Evolutionary conservation across 2,888 invertebrate species (phyloP).

Genomic region (Latrodectus hesperus): DNA sequence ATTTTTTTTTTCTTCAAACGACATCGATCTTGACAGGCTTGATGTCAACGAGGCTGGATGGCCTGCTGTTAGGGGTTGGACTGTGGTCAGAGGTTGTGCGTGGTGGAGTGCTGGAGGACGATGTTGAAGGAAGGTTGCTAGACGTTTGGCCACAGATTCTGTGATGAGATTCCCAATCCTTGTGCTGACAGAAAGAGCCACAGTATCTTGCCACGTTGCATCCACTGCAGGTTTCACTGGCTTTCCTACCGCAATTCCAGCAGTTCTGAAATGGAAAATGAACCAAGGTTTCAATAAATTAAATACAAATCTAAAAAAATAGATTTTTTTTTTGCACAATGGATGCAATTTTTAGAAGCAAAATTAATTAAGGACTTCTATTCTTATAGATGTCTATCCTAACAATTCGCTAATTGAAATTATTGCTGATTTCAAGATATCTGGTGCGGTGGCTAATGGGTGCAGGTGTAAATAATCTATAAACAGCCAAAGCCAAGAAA

Average conservation of each 20-base stretch:
- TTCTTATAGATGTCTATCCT: too few species aligned
- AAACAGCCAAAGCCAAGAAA: too few species aligned
- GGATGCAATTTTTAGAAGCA: too few species aligned
- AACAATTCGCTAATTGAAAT: too few species aligned
- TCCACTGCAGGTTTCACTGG: slow-evolving; percentile 96
- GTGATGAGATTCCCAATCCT: slow-evolving; percentile 96
- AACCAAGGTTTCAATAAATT: not conserved
- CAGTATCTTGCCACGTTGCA: slow-evolving; percentile 96
- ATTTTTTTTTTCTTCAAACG: slow-evolving; percentile 15
- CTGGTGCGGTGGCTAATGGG: too few species aligned
- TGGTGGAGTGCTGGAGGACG: slow-evolving; percentile 43
- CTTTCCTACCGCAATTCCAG: slow-evolving; percentile 97
- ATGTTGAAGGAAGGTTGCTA: slow-evolving; percentile 1
- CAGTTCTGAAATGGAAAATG: slow-evolving; percentile 82
- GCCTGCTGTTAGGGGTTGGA: slow-evolving; percentile 42
- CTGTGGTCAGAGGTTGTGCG: slow-evolving; percentile 51
- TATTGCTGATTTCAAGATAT: too few species aligned
- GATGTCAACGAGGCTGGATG: slow-evolving; percentile 33
- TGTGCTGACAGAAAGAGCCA: slow-evolving; percentile 96
- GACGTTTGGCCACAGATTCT: slow-evolving; percentile 77
- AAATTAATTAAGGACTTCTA: too few species aligned
- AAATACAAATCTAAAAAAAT: too few species aligned
- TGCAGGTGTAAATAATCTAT: too few species aligned
- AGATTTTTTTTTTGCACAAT: too few species aligned
- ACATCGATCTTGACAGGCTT: slow-evolving; percentile 57